These are phyloP conservation scores for Cyrtorhinus lividipennis DNA, from an alignment of 1,140 invertebrate genomes.

Conservation along the genomic window DNA sequence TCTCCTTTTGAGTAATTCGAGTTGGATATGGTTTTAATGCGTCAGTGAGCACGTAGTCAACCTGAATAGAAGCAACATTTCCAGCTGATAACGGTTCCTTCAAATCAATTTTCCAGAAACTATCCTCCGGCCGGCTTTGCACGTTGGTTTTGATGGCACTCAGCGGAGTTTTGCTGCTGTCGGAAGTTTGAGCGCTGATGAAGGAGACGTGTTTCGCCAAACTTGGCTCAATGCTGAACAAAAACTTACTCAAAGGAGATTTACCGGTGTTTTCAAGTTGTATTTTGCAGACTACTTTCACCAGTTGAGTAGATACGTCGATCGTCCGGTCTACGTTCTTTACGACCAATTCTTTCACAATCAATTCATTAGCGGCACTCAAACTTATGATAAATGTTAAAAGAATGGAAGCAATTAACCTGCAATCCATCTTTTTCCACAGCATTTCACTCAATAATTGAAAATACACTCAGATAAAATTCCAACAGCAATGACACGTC, in stretches of 20 bases:
- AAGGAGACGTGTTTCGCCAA: conserved; percentile 52
- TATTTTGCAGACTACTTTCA: conserved; percentile 64
- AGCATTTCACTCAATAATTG: no score
- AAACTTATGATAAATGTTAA: neutral
- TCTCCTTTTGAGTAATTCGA: conserved; percentile 79
- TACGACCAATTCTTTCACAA: conserved; percentile 29
- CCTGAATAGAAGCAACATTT: conserved; percentile 40
- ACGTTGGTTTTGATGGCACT: conserved; percentile 40
- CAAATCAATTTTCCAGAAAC: conserved; percentile 43
- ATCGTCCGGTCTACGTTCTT: conserved; percentile 73
- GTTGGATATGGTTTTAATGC: conserved; percentile 66
- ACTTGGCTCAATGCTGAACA: conserved; percentile 51
- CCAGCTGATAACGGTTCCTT: conserved; percentile 43
- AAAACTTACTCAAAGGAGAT: conserved; percentile 47
- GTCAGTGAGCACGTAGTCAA: conserved; percentile 65
- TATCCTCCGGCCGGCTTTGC: conserved; percentile 26
- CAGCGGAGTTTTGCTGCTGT: conserved; percentile 45
- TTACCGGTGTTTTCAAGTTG: conserved; percentile 68
- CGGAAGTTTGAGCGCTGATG: conserved; percentile 46
- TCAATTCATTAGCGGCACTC: neutral
- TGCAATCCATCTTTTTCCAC: no score
- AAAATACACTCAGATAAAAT: no score
- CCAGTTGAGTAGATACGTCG: conserved; percentile 75
- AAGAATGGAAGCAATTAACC: neutral
- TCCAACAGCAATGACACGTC: no score